phyloP scores from a whole-genome alignment of 2,797 vertebrate species.

The Arctocebus calabarensis region DNA sequence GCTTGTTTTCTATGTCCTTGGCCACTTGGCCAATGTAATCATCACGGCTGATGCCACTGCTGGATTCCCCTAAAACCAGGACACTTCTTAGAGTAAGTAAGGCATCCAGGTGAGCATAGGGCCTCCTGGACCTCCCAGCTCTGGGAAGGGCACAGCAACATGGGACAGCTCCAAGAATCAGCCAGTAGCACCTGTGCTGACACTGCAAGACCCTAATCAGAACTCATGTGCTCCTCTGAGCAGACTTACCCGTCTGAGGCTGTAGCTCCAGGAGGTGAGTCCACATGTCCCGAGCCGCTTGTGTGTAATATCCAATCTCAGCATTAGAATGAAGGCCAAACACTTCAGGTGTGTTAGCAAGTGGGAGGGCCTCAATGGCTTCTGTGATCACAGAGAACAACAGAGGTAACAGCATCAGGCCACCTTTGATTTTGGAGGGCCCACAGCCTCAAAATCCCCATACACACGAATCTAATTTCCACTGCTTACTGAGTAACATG shows the following conservation, averaged over 20 bases:
- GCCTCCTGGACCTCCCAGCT: rapidly evolving
- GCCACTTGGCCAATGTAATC: conserved; percentile 94
- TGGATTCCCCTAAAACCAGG: conserved; percentile 91
- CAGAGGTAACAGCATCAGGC: rapidly evolving
- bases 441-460: background rate
- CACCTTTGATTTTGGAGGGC: background rate
- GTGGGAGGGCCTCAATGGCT: conserved; percentile 93
- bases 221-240: rapidly evolving
- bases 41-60: conserved; percentile 92
- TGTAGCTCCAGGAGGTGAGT: conserved; percentile 95
- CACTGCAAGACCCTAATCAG: rapidly evolving
- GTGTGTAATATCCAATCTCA: conserved; percentile 96
- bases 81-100: rapidly evolving
- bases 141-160: rapidly evolving
- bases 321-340: conserved; percentile 96
- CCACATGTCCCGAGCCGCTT: conserved; percentile 95
- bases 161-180: background rate
- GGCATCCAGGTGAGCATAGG: rapidly evolving
- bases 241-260: conserved; percentile 93
- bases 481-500: background rate
- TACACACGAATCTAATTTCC: background rate
- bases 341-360: conserved; percentile 95
- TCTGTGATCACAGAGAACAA: conserved; percentile 80
- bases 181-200: rapidly evolving
- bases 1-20: conserved; percentile 95